A percentile compares a stretch with the other conserved stretches of the same genome.
These are phyloP conservation scores for Napeogenes inachia DNA, from an alignment of 2,888 invertebrate genomes.

Conservation along the genomic window DNA sequence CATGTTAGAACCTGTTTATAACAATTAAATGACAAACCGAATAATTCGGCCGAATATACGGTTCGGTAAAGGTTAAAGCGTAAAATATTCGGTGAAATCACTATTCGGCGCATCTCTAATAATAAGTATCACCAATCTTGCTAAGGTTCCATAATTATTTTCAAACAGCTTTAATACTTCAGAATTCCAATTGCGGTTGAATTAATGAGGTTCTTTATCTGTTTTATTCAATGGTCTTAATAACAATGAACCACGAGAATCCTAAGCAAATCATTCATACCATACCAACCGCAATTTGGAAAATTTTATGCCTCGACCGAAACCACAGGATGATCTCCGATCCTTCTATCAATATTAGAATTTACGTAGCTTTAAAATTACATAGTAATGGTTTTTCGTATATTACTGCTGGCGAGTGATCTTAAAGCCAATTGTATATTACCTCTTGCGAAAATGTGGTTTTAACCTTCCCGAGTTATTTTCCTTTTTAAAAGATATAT, in stretches of 20 bases:
- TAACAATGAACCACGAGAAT: conserved; percentile 15
- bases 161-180: not conserved
- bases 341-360: conserved; percentile 15
- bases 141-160: not conserved
- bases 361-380: conserved; percentile 15
- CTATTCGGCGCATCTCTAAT: too few species aligned
- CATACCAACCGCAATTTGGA: conserved; percentile 28
- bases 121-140: not conserved
- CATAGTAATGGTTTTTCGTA: conserved; percentile 15
- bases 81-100: too few species aligned
- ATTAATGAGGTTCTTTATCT: conserved; percentile 16
- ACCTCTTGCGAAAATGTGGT: not conserved
- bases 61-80: too few species aligned
- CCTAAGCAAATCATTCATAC: conserved; percentile 20
- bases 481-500: too few species aligned
- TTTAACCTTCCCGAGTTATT: not conserved
- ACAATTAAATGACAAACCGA: too few species aligned
- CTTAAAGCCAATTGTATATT: too few species aligned
- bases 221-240: conserved; percentile 12
- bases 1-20: too few species aligned
- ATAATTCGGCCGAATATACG: too few species aligned
- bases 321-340: conserved; percentile 28
- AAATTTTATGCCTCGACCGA: conserved; percentile 24
- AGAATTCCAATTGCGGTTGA: conserved; percentile 18
- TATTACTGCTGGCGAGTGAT: not conserved